Conservation (phyloP, 1,140 invertebrate genomes). For the Apis dorsata region DNA sequence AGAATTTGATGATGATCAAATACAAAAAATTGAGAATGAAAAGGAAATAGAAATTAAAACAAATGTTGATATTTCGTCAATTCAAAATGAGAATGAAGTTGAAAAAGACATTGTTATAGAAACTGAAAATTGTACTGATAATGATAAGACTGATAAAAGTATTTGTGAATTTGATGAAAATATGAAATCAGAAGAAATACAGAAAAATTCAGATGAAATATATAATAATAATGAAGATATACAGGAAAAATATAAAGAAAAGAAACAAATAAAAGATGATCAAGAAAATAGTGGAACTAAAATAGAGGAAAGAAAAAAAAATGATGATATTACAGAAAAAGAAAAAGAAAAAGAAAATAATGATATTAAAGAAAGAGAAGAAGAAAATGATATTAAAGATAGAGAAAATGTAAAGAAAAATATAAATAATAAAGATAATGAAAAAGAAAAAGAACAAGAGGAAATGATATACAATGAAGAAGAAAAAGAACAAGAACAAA, state of each 20-base stretch:
- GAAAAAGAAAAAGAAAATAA: slow-evolving; percentile 9
- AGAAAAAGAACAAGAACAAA: neutral
- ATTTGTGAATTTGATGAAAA: neutral
- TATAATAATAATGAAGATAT: neutral
- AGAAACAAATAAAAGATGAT: slow-evolving; percentile 9
- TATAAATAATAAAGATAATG: neutral
- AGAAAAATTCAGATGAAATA: neutral
- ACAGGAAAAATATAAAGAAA: slow-evolving; percentile 2
- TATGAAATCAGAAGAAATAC: neutral
- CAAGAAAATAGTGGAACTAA: neutral
- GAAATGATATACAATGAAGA: too few species aligned
- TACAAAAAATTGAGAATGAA: neutral
- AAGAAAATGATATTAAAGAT: neutral
- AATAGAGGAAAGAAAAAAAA: neutral
- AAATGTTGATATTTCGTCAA: too few species aligned
- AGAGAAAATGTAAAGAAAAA: slow-evolving; percentile 3
- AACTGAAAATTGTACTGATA: neutral
- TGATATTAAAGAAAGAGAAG: neutral
- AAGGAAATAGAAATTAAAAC: neutral
- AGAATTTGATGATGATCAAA: slow-evolving; percentile 7
- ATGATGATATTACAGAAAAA: neutral
- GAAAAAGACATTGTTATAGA: neutral
- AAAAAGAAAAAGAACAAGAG: slow-evolving; percentile 21
- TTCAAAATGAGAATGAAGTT: neutral
- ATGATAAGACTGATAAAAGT: neutral